Percentiles rank a stretch among this genome's conserved stretches.
These are phyloP conservation scores for Epinephelus lanceolatus DNA, from an alignment of 2,113 vertebrate species.

Conservation along the genomic window DNA sequence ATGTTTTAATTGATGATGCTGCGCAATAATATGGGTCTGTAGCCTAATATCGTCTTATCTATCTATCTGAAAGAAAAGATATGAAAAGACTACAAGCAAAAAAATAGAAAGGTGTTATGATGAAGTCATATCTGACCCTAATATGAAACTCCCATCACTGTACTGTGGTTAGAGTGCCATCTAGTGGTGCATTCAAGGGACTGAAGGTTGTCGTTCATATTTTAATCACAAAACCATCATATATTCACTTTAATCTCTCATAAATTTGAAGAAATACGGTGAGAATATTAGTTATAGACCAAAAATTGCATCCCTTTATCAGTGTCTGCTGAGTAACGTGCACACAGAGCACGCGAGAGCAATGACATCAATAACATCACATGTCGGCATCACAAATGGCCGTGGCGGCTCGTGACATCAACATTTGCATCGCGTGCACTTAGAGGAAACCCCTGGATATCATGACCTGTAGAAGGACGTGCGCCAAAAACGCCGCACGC, in stretches of 20 bases:
- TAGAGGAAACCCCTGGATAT: neutral
- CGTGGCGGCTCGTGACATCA: constrained; percentile 21
- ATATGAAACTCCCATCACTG: neutral
- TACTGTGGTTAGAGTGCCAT: constrained; percentile 43
- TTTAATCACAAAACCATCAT: neutral
- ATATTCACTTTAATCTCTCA: neutral
- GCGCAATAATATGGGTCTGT: too few relatives aligned
- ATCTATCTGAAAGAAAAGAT: neutral
- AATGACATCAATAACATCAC: neutral
- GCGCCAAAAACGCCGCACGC: neutral
- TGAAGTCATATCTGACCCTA: neutral
- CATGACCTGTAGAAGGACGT: neutral
- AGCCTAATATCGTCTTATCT: too few relatives aligned
- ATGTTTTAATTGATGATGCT: too few relatives aligned
- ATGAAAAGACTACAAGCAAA: neutral
- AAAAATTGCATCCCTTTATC: accelerated
- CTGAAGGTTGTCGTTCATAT: constrained; percentile 6
- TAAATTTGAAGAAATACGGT: neutral
- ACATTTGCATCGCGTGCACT: constrained; percentile 1
- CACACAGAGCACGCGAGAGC: neutral
- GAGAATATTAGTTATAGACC: neutral
- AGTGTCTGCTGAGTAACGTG: neutral
- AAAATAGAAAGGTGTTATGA: neutral
- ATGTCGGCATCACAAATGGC: neutral
- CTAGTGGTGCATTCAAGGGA: constrained; percentile 27